Conservation (phyloP, 23 tunicate genomes). For the Styela plicata region DNA sequence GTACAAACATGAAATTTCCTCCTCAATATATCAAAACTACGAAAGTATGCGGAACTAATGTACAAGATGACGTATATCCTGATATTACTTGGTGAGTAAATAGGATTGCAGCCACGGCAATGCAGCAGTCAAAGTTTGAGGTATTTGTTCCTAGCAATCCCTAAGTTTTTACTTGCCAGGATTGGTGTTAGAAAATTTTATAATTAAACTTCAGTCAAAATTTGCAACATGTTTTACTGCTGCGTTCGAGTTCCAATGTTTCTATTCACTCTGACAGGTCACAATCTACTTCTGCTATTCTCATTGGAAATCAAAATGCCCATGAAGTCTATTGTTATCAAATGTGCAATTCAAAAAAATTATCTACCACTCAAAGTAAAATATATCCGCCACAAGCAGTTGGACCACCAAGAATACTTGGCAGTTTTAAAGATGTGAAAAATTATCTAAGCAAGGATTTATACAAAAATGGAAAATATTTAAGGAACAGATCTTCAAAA, state of each 20-base stretch:
- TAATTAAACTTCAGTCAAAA: too few species aligned
- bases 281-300: not conserved
- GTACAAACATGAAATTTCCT: conserved; percentile 30
- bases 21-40: not conserved
- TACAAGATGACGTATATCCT: not conserved
- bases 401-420: not conserved
- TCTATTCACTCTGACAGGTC: too few species aligned
- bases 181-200: too few species aligned
- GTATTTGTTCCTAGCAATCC: too few species aligned
- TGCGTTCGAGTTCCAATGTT: too few species aligned
- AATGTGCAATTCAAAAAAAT: not conserved
- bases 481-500: not conserved
- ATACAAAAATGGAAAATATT: not conserved
- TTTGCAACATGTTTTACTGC: too few species aligned
- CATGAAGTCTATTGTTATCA: not conserved
- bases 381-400: not conserved
- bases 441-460: not conserved
- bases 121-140: too few species aligned
- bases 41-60: not conserved
- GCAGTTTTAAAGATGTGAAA: not conserved
- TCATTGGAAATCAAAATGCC: not conserved
- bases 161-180: too few species aligned
- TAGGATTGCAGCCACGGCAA: too few species aligned
- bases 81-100: not conserved
- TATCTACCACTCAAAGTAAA: not conserved